Evolutionary conservation across 1,140 invertebrate species (phyloP).

Genomic region (Arion vulgaris): DNA sequence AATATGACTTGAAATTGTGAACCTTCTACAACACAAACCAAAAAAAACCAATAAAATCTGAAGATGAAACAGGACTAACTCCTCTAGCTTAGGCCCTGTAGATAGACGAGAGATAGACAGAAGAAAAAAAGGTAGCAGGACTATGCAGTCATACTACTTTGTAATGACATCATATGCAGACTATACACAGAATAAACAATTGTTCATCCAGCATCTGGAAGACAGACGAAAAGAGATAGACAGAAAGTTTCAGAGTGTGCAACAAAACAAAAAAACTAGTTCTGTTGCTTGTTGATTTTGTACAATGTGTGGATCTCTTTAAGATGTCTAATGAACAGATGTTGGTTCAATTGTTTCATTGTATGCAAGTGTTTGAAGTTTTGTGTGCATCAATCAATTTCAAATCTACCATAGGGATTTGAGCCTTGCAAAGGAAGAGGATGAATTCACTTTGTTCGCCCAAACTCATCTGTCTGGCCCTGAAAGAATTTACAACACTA

Average conservation of each 20-base stretch:
- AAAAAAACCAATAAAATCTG: no score
- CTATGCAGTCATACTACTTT: no score
- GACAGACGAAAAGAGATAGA: no score
- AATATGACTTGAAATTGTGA: no score
- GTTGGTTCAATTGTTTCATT: background rate
- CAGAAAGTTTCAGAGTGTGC: no score
- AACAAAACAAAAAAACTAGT: background rate
- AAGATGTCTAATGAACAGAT: background rate
- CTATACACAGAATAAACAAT: no score
- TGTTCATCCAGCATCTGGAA: no score
- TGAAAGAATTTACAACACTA: constrained; percentile 37
- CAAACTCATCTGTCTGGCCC: constrained; percentile 29
- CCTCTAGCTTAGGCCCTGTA: background rate
- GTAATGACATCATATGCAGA: no score
- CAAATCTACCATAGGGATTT: constrained; percentile 33
- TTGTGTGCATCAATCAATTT: background rate
- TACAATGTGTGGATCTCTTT: background rate
- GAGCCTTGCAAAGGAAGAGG: constrained; percentile 23
- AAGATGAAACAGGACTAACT: no score
- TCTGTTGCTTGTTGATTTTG: background rate
- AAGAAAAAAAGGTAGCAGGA: background rate
- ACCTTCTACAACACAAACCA: no score
- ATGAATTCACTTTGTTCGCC: constrained; percentile 26
- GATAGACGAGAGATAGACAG: constrained; percentile 35
- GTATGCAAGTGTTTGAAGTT: background rate